Conservation (phyloP, 2,888 invertebrate genomes). For the Cancer borealis region DNA sequence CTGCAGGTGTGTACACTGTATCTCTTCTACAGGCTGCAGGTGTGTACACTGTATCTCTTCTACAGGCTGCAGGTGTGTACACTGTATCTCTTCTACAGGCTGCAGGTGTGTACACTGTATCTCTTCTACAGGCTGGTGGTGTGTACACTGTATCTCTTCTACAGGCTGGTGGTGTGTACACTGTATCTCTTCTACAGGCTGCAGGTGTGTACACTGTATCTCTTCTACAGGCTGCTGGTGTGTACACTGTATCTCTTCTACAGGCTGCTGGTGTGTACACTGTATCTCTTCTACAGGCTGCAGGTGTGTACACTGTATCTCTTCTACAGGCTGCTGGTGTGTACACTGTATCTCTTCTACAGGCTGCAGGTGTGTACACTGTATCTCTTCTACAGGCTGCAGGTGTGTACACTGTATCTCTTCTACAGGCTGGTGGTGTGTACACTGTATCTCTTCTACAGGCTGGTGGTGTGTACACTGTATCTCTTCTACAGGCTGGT, state of each 20-base stretch:
- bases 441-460: neutral
- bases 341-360: no score
- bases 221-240: neutral
- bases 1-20: neutral
- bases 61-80: neutral
- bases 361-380: no score
- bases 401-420: neutral
- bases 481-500: neutral
- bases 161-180: no score
- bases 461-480: no score
- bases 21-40: neutral
- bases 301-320: neutral
- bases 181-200: neutral
- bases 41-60: neutral
- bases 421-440: neutral
- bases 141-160: no score
- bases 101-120: no score
- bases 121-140: no score
- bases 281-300: neutral
- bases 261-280: neutral
- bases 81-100: no score
- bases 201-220: neutral
- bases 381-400: no score
- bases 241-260: neutral
- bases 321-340: neutral